Evolutionary conservation across 2,888 invertebrate genomes (phyloP), one percentile per base, ranked within the genome.

Genomic region (Stratiomys singularior): DNA sequence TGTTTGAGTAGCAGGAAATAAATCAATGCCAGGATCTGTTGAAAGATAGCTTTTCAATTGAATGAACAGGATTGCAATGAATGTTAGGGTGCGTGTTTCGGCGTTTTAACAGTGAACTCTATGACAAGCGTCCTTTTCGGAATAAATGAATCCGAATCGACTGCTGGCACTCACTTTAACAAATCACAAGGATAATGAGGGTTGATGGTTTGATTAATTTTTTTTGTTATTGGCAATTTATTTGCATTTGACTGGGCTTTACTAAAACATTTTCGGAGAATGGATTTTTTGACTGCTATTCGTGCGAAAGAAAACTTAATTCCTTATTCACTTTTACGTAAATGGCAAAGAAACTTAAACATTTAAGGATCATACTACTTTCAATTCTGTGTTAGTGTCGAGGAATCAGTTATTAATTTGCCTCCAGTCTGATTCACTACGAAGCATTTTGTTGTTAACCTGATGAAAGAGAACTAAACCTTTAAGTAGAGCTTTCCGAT

Each of bases 41-140:
- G 72, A 72, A 72, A 72, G 72, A 72, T 72, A 72, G 52, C 72
- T 56, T 72, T 72, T 72, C 72, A 52, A 72, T 56, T 56, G 72
- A 56, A 56, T 30, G 30, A 13, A 15, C 44, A 21, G 46, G 44
- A 66, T 47, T 15, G 47, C 30, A 46, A 18, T 46, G 47, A 47
- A 69, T 23, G 69, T 25, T 46, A 23, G 47, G 23, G 44, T 18
- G 47, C 25, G 69, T 69, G 47, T 69, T 69, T 25, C 25, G 46
- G 69, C 27, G 69, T 23, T 13, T 46, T 25, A 7, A 15, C 47
- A 25, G 69, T 25, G 30, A 69, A 47, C 27, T 46, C 27, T 1
- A 11, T 69, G 69, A 46, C 69, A 69, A 47, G 18, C 18, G n/a
- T 28, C 25, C 11, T 69, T 47, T 47, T 47, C 44, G n/a, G 47